Evolutionary conservation across 2,113 vertebrate genomes (phyloP).

Genomic region (Eptatretus burgeri): DNA sequence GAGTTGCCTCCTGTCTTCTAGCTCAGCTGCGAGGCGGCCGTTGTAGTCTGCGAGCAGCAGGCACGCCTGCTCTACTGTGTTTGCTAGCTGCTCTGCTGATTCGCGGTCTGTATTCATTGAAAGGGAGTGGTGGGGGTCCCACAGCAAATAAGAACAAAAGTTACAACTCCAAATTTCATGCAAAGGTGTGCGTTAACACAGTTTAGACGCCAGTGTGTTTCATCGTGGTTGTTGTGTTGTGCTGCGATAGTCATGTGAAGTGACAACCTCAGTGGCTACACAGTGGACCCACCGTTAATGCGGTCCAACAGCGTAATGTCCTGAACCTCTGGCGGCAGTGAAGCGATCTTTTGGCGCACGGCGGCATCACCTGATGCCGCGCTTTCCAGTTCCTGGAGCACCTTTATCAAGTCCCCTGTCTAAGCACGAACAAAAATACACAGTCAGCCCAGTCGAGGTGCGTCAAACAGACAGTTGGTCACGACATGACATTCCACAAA

Average conservation of each 20-base stretch:
- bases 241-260: no score
- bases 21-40: slow-evolving; percentile 80
- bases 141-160: slow-evolving; percentile 7
- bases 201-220: no score
- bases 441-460: no score
- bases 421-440: slow-evolving; percentile 12
- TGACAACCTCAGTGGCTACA: no score
- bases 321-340: slow-evolving; percentile 83
- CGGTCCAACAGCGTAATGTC: slow-evolving; percentile 84
- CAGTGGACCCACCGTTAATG: slow-evolving; percentile 37
- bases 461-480: neutral
- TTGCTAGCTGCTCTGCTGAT: slow-evolving; percentile 28
- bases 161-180: no score
- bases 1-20: slow-evolving; percentile 82
- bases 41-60: slow-evolving; percentile 96
- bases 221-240: no score
- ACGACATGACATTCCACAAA: neutral
- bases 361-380: slow-evolving; percentile 81
- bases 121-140: no score
- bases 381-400: slow-evolving; percentile 77
- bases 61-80: slow-evolving; percentile 68
- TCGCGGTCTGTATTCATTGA: slow-evolving; percentile 20
- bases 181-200: no score
- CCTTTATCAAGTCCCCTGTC: slow-evolving; percentile 89
- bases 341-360: slow-evolving; percentile 86